Conservation (phyloP, 2,113 vertebrate species). For the Oceanites oceanicus region DNA sequence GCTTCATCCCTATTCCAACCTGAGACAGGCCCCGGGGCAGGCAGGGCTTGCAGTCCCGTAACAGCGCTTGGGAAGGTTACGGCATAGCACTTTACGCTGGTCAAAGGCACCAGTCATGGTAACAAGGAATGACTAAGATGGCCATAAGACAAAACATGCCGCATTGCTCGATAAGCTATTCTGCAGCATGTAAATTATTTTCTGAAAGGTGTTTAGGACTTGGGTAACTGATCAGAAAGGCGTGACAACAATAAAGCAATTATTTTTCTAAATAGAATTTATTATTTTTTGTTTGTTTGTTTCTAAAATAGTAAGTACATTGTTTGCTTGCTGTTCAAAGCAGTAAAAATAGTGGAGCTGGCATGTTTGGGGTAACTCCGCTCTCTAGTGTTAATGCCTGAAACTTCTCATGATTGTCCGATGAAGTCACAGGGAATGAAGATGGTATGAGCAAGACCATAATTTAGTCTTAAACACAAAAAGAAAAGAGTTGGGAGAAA, state of each 20-base stretch:
- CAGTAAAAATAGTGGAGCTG: neutral
- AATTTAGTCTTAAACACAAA: neutral
- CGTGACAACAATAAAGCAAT: neutral
- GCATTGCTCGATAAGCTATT: neutral
- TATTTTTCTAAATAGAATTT: conserved; percentile 49
- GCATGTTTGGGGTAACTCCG: neutral
- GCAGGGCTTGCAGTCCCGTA: neutral
- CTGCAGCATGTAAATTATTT: neutral
- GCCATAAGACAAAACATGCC: neutral
- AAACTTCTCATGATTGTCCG: neutral
- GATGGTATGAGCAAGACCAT: neutral
- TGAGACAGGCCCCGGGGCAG: conserved; percentile 33
- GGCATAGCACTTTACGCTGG: neutral
- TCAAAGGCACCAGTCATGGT: neutral
- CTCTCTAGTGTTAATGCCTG: neutral
- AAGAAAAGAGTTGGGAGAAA: neutral
- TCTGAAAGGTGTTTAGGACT: conserved; percentile 21
- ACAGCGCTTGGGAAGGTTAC: neutral
- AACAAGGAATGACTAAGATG: neutral
- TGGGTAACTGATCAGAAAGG: neutral
- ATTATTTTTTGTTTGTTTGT: neutral
- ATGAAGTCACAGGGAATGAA: neutral
- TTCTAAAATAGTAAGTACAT: neutral
- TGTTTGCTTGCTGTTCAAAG: conserved; percentile 8
- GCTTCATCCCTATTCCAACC: conserved; percentile 75